A percentile compares a stretch with the other conserved stretches of the same genome.
Conservation (phyloP, 2,888 invertebrate species). For the Dendrolimus houi region DNA sequence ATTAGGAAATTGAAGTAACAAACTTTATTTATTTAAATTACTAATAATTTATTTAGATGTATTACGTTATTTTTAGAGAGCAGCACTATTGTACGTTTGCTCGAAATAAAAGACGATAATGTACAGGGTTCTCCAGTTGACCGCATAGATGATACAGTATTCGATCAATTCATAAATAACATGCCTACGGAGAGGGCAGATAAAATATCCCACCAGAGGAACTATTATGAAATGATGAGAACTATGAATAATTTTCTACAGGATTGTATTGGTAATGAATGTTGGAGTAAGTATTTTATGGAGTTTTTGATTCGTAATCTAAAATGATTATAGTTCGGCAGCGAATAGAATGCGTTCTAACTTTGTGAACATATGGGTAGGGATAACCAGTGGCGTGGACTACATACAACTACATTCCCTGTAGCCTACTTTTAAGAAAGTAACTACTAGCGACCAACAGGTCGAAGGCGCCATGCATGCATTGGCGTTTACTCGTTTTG, state of each 20-base stretch:
- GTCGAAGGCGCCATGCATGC: no score
- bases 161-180: conserved; percentile 33
- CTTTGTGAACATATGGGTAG: no score
- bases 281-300: conserved; percentile 32
- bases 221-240: conserved; percentile 41
- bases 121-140: conserved; percentile 21
- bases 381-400: no score
- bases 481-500: no score
- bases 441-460: no score
- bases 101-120: conserved; percentile 38
- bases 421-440: no score
- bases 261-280: conserved; percentile 42
- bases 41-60: background rate
- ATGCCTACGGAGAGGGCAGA: conserved; percentile 36
- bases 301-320: no score
- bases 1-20: no score
- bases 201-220: conserved; percentile 29
- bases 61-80: conserved; percentile 21
- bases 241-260: conserved; percentile 29
- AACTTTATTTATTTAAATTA: no score
- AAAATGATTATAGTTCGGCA: no score
- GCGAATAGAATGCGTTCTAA: no score
- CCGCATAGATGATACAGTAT: conserved; percentile 29
- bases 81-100: conserved; percentile 36
- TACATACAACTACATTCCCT: no score